phyloP scores from a whole-genome alignment of 1,140 invertebrate species.

The Whitmania pigra region DNA sequence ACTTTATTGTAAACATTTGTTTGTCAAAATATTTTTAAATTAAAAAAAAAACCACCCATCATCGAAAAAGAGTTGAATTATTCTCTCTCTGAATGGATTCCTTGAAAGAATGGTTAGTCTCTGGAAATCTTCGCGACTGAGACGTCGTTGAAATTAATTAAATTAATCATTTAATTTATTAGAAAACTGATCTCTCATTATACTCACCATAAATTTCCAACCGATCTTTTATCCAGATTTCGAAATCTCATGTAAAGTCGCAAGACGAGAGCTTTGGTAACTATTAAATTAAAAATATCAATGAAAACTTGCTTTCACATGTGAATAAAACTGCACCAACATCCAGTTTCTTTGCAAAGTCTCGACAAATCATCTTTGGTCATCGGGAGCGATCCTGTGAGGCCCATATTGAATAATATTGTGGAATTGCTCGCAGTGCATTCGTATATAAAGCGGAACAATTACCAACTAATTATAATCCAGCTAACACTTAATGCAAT shows the following conservation, averaged over 20 bases:
- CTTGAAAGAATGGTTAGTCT: background rate
- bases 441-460: no score
- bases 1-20: no score
- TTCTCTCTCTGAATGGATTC: constrained; percentile 2
- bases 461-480: no score
- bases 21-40: no score
- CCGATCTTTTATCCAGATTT: constrained; percentile 8
- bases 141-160: background rate
- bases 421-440: no score
- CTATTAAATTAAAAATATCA: background rate
- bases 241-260: background rate
- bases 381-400: background rate
- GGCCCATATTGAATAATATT: background rate
- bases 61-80: constrained; percentile 4
- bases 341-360: constrained; percentile 8
- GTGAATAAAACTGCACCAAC: background rate
- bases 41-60: background rate
- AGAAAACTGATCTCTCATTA: no score
- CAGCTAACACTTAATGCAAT: no score
- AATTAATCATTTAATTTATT: no score
- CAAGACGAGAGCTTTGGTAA: constrained; percentile 4
- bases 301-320: background rate
- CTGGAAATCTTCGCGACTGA: background rate
- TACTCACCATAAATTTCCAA: background rate
- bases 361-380: background rate